phyloP scores from a whole-genome alignment of 2,797 vertebrate genomes.

The Thalassophryne amazonica region DNA sequence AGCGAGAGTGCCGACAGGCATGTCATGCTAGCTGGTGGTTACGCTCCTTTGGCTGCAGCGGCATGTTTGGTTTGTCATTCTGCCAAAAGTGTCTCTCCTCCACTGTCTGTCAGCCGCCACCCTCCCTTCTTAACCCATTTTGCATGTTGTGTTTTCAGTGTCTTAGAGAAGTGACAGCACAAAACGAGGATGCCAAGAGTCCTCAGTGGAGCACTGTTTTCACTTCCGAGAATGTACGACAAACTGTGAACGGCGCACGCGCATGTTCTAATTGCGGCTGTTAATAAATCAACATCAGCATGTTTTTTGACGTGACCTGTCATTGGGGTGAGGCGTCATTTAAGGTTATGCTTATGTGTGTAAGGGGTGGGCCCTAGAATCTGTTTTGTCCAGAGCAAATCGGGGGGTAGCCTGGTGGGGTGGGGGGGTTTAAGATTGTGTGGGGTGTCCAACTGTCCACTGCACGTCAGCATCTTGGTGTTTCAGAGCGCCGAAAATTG shows the following conservation, averaged over 20 bases:
- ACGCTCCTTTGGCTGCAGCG: conserved; percentile 41
- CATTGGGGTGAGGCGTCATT: too few relatives aligned
- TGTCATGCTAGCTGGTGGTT: conserved; percentile 52
- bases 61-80: conserved; percentile 60
- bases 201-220: conserved; percentile 34
- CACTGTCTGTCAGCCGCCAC: conserved; percentile 40
- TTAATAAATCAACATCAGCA: conserved; percentile 35
- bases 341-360: too few relatives aligned
- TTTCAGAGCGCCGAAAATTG: too few relatives aligned
- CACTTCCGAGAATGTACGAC: conserved; percentile 56
- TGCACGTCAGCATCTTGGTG: too few relatives aligned
- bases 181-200: conserved; percentile 29
- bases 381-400: too few relatives aligned
- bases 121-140: conserved; percentile 25
- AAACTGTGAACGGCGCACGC: conserved; percentile 55
- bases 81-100: conserved; percentile 53
- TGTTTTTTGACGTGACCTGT: conserved; percentile 40
- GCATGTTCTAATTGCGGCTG: conserved; percentile 42
- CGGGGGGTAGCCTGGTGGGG: too few relatives aligned
- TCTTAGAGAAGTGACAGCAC: conserved; percentile 50
- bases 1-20: conserved; percentile 43
- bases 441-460: too few relatives aligned
- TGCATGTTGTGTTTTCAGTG: conserved; percentile 42
- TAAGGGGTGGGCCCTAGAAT: too few relatives aligned
- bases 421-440: too few relatives aligned